Evolutionary conservation across 2,888 invertebrate genomes (phyloP), one percentile per base, ranked within the genome.

Genomic region (Plagodis pulveraria): DNA sequence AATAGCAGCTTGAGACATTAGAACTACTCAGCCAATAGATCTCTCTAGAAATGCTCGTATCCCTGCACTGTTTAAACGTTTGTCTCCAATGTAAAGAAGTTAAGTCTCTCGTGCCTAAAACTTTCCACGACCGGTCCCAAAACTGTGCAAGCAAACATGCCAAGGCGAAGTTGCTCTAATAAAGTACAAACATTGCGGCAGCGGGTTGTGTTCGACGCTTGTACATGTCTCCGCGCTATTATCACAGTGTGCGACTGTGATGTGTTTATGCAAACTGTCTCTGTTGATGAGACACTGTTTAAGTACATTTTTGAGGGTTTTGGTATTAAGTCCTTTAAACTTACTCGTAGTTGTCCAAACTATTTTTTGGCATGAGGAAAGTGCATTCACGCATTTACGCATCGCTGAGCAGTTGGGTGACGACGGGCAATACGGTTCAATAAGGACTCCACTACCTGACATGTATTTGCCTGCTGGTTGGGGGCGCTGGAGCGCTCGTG

Each of bases 121-220:
- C 45, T 58, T 48, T 10, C 43, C 32, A 50, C 22, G 42, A 68
- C 62, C 65, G 69, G 69, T 66, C 71, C 74, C 59, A 70, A 72
- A 78, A 68, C 68, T 69, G 74, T 62, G 80, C 72, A 83, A 84
- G 83, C 83, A 87, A 89, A 89, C 85, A 83, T 70, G 70, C 76
- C 72, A 66, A 75, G 76, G 69, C 78, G 71, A 84, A 86, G 80
- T 86, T 83, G 74, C 75, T 75, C 83, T 86, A 87, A 89, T 87
- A 88, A 85, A 85, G 83, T 77, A 77, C 85, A 88, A 89, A 89
- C 84, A 88, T 78, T 87, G 86, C 74, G 86, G 84, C 66, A n/a
- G 35, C 47, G 49, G 38, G 33, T 9, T 33, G 43, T 42, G 56
- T 57, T 57, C 47, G 33, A 38, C 47, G 42, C 50, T 50, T 34